These are phyloP conservation scores for Alviniconcha strummeri DNA, from an alignment of 2,888 invertebrate species.

Conservation along the genomic window DNA sequence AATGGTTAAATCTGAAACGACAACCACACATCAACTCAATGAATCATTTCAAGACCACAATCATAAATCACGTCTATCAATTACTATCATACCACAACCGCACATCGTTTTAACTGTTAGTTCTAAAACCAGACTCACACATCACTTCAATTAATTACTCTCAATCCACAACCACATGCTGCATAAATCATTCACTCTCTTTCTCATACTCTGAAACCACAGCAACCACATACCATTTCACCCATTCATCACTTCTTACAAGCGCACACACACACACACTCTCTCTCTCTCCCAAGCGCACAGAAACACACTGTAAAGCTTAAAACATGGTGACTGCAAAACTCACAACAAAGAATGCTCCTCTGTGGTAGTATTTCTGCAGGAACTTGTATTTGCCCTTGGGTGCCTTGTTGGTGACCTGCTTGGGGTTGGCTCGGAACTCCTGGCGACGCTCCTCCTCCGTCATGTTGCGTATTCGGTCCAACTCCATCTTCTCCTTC, in stretches of 20 bases:
- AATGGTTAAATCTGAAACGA: too few species aligned
- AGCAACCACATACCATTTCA: too few species aligned
- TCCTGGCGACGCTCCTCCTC: slow-evolving; percentile 97
- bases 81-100: too few species aligned
- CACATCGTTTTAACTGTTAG: too few species aligned
- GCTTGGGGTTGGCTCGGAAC: slow-evolving; percentile 91
- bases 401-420: slow-evolving; percentile 87
- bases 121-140: too few species aligned
- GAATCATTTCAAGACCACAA: too few species aligned
- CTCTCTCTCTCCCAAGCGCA: not conserved
- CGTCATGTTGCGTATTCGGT: slow-evolving; percentile 92
- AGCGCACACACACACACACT: not conserved
- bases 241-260: not conserved
- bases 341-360: slow-evolving; percentile 93
- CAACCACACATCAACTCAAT: too few species aligned
- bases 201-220: too few species aligned
- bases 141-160: too few species aligned
- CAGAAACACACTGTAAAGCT: not conserved
- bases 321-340: not conserved
- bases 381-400: slow-evolving; percentile 96
- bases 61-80: too few species aligned
- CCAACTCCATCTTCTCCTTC: slow-evolving; percentile 90
- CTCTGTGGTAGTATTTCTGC: slow-evolving; percentile 99
- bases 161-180: too few species aligned
- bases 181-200: too few species aligned